Evolutionary conservation across 2,888 invertebrate species (phyloP), one percentile per base, ranked within the genome.

Genomic region (Lydus trimaculatus): DNA sequence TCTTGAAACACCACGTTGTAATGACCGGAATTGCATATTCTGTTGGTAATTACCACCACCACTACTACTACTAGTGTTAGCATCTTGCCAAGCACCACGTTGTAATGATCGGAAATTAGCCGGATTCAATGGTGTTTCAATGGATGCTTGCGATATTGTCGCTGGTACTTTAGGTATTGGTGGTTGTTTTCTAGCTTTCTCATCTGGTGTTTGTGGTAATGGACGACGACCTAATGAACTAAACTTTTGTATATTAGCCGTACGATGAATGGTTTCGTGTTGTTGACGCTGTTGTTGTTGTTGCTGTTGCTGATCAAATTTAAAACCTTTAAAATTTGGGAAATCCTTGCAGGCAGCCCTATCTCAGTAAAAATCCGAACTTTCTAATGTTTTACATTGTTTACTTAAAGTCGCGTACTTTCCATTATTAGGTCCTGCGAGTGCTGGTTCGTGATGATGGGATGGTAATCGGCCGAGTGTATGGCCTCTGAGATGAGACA

Each of bases 401-500:
- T 95, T 95, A 92, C 94, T 95, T 88, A 96, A 89, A 88, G 95
- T 96, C 87, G 95, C 95, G 92, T 95, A 96, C 91, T 96, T 95
- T 87, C 91, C 92, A 88, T 92, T 91, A 89, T 94, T 91, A 81
- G 91, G 90, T 84, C 91, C 91, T 85, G 88, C 76, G 83, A 88
- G 78, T 66, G 79, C 85, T 79, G 88, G 87, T 78, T 85, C 88
- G 79, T 91, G 90, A 85, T 89, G 88, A 81, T 88, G 88, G 79
- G 89, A 89, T 75, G 89, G 89, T 84, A 89, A 82, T 82, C 91
- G 88, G 83, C 91, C 92, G 78, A 91, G 88, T 81, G 91, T 92
- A 87, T 91, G 91, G 76, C 86, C 90, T 73, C 85, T 79, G 77
- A 85, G 86, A 78, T 84, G 84, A 65, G 83, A 80, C 81, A 84